A percentile compares a stretch with the other conserved stretches of the same genome.
Conservation (phyloP, 2,113 vertebrate species). For the Ibidorhyncha struthersii region DNA sequence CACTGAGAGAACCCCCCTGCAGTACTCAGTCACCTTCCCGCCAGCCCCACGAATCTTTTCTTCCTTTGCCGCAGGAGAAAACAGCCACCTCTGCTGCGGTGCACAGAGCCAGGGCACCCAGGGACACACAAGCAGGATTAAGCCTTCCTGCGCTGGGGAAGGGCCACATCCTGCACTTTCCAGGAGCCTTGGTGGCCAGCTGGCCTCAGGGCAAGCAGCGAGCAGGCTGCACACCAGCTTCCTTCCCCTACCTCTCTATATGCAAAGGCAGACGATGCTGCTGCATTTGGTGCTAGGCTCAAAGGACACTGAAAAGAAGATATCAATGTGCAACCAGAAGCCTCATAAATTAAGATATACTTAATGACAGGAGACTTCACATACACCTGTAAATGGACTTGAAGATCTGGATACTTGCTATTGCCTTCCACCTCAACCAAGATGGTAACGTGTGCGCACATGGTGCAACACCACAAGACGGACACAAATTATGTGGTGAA, state of each 20-base stretch:
- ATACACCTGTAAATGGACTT: background rate
- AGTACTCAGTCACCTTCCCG: background rate
- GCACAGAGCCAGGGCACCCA: background rate
- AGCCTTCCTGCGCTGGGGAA: background rate
- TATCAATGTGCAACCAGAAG: background rate
- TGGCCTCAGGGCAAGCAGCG: background rate
- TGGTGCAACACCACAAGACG: background rate
- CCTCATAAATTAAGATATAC: background rate
- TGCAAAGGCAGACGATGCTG: background rate
- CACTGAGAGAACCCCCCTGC: background rate
- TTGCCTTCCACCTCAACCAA: background rate
- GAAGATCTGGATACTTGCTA: background rate
- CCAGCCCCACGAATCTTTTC: background rate
- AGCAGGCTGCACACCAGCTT: background rate
- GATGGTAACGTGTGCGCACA: rapidly evolving
- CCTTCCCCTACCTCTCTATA: background rate
- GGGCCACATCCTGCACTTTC: background rate
- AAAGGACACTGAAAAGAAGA: background rate
- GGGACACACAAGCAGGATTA: background rate
- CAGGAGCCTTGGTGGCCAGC: background rate
- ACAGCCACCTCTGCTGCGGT: background rate
- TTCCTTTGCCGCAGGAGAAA: background rate
- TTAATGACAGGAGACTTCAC: background rate
- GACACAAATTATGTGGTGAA: background rate
- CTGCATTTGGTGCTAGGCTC: background rate